A percentile compares a stretch with the other conserved stretches of the same genome.
phyloP scores from a whole-genome alignment of 2,888 invertebrate species.

The Rotaria macrura region DNA sequence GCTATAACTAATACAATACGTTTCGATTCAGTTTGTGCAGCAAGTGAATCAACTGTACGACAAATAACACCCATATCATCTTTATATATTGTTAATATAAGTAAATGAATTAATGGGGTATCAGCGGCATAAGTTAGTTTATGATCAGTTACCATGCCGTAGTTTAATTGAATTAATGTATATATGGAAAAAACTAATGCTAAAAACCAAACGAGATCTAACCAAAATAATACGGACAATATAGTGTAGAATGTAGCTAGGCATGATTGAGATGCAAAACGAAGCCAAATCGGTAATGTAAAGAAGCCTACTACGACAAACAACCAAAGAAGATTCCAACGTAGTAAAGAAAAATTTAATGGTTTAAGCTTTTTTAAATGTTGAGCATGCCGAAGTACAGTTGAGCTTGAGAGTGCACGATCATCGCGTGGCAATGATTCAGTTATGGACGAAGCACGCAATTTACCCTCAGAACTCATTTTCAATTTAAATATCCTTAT shows the following conservation, averaged over 20 bases:
- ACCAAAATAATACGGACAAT: background rate
- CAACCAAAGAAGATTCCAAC: constrained; percentile 6
- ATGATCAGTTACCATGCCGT: background rate
- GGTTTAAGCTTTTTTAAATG: background rate
- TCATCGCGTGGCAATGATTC: background rate
- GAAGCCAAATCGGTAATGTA: background rate
- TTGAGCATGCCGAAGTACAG: background rate
- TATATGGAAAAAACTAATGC: background rate
- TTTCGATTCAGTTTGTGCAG: background rate
- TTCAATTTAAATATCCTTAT: background rate
- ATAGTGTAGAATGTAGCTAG: background rate
- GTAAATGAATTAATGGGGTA: background rate
- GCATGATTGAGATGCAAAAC: background rate
- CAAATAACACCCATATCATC: background rate
- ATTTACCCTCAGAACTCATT: background rate
- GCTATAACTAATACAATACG: background rate
- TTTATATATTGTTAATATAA: constrained; percentile 10
- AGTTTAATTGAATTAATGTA: background rate
- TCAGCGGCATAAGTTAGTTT: background rate
- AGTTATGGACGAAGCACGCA: background rate
- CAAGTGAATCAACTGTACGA: constrained; percentile 1
- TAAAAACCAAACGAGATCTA: constrained; percentile 3
- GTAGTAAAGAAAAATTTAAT: background rate
- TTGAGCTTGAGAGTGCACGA: background rate
- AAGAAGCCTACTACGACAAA: background rate